Base-by-base conservation (phyloP, 2,888 invertebrate species). In the Theristus sp. region DNA sequence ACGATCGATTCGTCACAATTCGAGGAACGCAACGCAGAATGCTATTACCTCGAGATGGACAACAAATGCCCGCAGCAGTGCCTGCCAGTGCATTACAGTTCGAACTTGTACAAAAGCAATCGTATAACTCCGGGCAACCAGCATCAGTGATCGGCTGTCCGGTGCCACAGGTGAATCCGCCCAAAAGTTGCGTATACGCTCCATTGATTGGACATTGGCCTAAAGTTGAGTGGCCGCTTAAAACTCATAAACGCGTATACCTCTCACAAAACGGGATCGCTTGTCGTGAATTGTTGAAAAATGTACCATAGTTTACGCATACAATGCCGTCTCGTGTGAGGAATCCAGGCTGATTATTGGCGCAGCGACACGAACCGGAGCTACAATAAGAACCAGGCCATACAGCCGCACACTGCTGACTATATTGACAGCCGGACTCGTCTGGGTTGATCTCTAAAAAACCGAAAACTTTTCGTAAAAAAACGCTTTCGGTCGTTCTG, bases 131-230 rank as follows among this genome's bases (percentile, higher is more conserved):
- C 2, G 69, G 70, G 57, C 60, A 69, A 57, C 6, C 17, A 38
- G 6, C 17, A 38, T 38, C 38, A 17, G 38, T 38, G 38, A 38
- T 17, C 10, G 38, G 38, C 38, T 13, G 10, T 13, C 38, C 38
- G 17, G 38, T 38, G 38, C 38, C 38, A 38, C 38, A 38, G 10
- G 38, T 38, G 38, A 38, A 38, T 13, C 17, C 38, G 38, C 10
- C 10, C 10, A 13, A 38, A 6, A 17, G 10, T n/a, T n/a, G n/a
- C 17, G 38, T 38, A 17, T 67, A 65, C 17, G 64, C 62, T 20
- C 65, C 65, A 56, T 69, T 69, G 6, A 69, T 69, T 1, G 70
- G 68, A 58, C 70, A 70, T 56, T 67, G 64, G 10, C 68, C 68
- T 68, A 38, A 47, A 63, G 58, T 55, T n/a, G n/a, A n/a, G n/a